phyloP scores from a whole-genome alignment of 2,113 vertebrate genomes.

The Scomber colias region DNA sequence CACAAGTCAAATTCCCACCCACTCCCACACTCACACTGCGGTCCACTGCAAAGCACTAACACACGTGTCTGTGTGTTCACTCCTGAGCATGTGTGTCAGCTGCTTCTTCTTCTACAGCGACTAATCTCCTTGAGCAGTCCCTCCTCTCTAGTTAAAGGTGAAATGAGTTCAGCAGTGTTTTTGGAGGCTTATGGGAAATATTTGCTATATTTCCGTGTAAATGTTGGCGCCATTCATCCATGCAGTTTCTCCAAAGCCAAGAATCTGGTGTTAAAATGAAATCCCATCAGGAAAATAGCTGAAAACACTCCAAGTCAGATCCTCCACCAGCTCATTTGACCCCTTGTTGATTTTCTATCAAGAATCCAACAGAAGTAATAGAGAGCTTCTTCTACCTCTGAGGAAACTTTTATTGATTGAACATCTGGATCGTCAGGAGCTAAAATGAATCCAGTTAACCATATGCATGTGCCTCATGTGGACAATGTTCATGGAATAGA shows the following conservation, averaged over 20 bases:
- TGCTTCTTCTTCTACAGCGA: not conserved
- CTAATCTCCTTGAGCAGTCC: not conserved
- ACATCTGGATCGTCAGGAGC: not conserved
- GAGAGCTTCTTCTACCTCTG: constrained; percentile 10
- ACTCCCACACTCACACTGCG: constrained; percentile 2
- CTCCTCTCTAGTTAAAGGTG: not conserved
- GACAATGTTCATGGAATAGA: not conserved
- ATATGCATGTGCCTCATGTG: not conserved
- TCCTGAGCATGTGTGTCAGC: not conserved
- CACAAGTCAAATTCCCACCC: constrained; percentile 40
- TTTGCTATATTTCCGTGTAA: not conserved
- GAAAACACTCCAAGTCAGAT: constrained; percentile 19
- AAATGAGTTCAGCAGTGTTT: not conserved
- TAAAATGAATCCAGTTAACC: constrained; percentile 1
- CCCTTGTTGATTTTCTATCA: constrained; percentile 53
- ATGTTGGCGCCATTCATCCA: constrained; percentile 17
- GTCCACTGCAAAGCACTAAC: not conserved
- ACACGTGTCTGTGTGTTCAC: not conserved
- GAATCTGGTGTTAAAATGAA: not conserved
- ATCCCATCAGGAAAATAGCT: constrained; percentile 23
- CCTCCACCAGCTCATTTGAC: constrained; percentile 27
- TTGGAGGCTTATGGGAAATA: not conserved
- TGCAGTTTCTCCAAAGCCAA: not conserved
- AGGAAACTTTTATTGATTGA: not conserved
- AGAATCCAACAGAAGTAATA: constrained; percentile 22